phyloP scores from a whole-genome alignment of 2,113 vertebrate species.

The Crotalus tigris region DNA sequence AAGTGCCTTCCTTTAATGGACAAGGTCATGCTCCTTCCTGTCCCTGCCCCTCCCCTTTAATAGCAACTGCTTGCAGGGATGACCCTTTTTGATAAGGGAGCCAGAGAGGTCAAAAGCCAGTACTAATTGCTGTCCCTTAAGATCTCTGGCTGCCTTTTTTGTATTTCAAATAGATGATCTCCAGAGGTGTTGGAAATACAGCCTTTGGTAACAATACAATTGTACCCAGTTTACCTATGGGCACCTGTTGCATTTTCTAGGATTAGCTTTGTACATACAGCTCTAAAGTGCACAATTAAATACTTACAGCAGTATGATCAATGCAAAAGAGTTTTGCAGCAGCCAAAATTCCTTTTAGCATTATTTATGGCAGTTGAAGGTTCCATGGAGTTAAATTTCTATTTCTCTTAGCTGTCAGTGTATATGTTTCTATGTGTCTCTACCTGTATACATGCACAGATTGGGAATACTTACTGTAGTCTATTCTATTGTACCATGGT shows the following conservation, averaged over 20 bases:
- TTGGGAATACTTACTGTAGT: neutral
- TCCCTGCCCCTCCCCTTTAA: neutral
- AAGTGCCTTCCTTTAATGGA: neutral
- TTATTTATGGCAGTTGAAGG: neutral
- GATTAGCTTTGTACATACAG: neutral
- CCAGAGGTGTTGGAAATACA: neutral
- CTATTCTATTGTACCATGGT: neutral
- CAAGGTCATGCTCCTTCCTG: neutral
- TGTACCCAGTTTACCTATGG: neutral
- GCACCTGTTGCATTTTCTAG: neutral
- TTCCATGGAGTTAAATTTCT: neutral
- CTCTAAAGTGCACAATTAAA: neutral
- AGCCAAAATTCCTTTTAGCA: neutral
- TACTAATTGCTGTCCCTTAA: neutral
- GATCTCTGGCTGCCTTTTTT: neutral
- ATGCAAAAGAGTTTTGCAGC: neutral
- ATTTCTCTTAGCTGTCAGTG: neutral
- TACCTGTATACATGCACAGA: neutral
- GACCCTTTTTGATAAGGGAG: accelerated
- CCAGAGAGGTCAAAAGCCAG: neutral
- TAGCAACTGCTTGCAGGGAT: neutral
- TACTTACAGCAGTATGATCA: neutral
- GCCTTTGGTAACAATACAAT: neutral
- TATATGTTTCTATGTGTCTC: neutral
- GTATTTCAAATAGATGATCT: neutral